A percentile compares a stretch with the other conserved stretches of the same genome.
These are phyloP conservation scores for Labia minor DNA, from an alignment of 2,888 invertebrate genomes.

Conservation along the genomic window DNA sequence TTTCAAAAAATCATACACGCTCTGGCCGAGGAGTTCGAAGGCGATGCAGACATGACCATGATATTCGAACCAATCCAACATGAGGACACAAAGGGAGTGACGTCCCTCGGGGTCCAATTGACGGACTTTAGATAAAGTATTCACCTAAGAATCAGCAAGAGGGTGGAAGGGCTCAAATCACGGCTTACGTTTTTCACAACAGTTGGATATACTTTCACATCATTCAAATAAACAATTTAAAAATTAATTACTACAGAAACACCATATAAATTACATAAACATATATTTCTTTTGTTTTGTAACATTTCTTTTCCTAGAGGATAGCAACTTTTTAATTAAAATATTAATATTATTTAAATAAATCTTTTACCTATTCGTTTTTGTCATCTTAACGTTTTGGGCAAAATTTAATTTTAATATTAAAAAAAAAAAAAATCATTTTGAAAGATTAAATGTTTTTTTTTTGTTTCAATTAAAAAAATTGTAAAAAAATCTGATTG, in stretches of 20 bases:
- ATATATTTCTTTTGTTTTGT: too few species aligned
- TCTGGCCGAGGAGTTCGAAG: conserved; percentile 44
- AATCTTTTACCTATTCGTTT: too few species aligned
- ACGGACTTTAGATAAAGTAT: neutral
- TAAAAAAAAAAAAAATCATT: neutral
- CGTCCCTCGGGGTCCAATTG: neutral
- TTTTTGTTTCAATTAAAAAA: too few species aligned
- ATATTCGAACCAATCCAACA: conserved; percentile 45
- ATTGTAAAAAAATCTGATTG: too few species aligned
- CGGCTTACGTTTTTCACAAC: neutral
- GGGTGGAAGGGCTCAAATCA: neutral
- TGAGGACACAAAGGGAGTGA: conserved; percentile 37
- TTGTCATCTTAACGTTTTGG: too few species aligned
- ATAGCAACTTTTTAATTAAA: too few species aligned
- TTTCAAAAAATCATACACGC: conserved; percentile 30
- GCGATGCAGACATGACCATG: conserved; percentile 45
- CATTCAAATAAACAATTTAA: neutral
- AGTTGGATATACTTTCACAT: neutral
- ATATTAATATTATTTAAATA: too few species aligned
- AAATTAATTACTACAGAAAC: too few species aligned
- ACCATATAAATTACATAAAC: too few species aligned
- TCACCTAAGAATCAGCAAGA: conserved; percentile 6
- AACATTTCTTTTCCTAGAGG: too few species aligned
- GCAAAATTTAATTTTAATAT: too few species aligned
- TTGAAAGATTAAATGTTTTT: neutral